Evolutionary conservation across 2,113 vertebrate genomes (phyloP), one percentile per base, ranked within the genome.

Genomic region (Salvator merianae): DNA sequence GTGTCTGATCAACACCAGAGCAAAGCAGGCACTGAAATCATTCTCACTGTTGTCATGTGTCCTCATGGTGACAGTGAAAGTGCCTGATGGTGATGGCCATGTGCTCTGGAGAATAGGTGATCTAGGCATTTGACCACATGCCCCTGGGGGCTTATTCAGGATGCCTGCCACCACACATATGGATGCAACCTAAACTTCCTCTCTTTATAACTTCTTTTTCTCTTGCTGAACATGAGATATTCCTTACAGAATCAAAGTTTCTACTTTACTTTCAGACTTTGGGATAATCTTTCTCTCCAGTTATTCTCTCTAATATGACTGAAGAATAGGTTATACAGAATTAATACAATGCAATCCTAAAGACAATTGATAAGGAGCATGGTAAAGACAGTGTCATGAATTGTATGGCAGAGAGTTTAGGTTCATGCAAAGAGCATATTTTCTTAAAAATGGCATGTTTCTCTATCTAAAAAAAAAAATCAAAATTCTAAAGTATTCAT

Each of bases 381-480:
- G 76, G 7, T 34, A 72, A 82, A 81, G 81, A 87, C 73, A 86
- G 0, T 0, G 50, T 30, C 32, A 20, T 81, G 89, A 85, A 88
- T 86, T 90, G 71, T 78, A 53, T 62, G 79, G 72, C 79, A 79
- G 77, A 85, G 91, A 87, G 1, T 38, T 77, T 85, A 84, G 89
- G 26, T 1, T 88, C 74, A 89, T 91, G 79, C 87, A 83, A 77
- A 59, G 55, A 3, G 53, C 13, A 34, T 26, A 2, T 77, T 77
- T 36, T 10, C 18, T 28, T 38, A 28, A 59, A 20, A 20, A 89
- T 91, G 91, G 50, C 72, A 85, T 84, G 88, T 92, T 86, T 84
- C 87, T 88, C 91, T 88, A 84, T 62, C 70, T 86, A 89, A 83
- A 87, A 90, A 91, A 91, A 88, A 92, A 66, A 81, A 85, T 89